Conservation (phyloP, 2,888 invertebrate species). For the Eupithecia tripunctaria region DNA sequence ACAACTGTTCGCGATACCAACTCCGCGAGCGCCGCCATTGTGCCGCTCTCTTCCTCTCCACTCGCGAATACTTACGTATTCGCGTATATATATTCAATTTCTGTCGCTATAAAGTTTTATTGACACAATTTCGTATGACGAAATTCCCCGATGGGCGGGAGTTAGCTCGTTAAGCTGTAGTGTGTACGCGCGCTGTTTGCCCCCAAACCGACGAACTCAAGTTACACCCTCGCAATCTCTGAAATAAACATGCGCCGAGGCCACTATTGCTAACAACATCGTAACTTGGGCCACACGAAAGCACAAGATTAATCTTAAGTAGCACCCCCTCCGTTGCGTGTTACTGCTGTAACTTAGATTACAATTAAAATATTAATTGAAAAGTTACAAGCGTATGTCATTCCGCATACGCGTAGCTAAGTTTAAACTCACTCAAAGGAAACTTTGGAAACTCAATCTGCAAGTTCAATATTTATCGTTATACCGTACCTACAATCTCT, state of each 20-base stretch:
- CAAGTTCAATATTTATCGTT: constrained; percentile 39
- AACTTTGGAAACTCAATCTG: constrained; percentile 37
- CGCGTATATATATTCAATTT: constrained; percentile 63
- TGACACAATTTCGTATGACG: constrained; percentile 58
- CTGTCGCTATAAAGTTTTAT: constrained; percentile 61
- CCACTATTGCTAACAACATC: constrained; percentile 72
- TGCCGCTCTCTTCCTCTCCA: constrained; percentile 50
- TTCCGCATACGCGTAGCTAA: constrained; percentile 33
- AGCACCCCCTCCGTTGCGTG: constrained; percentile 59
- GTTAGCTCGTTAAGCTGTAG: constrained; percentile 74
- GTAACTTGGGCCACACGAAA: constrained; percentile 66
- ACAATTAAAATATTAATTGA: constrained; percentile 66
- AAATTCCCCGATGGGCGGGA: constrained; percentile 67
- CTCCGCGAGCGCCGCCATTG: constrained; percentile 61
- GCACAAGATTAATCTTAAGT: constrained; percentile 67
- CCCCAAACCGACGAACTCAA: constrained; percentile 75
- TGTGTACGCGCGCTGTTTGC: constrained; percentile 64
- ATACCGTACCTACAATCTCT: constrained; percentile 27
- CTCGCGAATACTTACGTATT: constrained; percentile 51
- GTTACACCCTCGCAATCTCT: constrained; percentile 77
- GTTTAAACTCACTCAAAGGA: constrained; percentile 37
- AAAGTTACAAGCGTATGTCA: constrained; percentile 43
- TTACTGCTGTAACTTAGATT: constrained; percentile 63
- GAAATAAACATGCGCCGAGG: constrained; percentile 76
- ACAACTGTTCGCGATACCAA: constrained; percentile 63